Percentiles rank a stretch among this genome's conserved stretches.
phyloP scores from a whole-genome alignment of 1,140 invertebrate genomes.

The Camponotus floridanus region DNA sequence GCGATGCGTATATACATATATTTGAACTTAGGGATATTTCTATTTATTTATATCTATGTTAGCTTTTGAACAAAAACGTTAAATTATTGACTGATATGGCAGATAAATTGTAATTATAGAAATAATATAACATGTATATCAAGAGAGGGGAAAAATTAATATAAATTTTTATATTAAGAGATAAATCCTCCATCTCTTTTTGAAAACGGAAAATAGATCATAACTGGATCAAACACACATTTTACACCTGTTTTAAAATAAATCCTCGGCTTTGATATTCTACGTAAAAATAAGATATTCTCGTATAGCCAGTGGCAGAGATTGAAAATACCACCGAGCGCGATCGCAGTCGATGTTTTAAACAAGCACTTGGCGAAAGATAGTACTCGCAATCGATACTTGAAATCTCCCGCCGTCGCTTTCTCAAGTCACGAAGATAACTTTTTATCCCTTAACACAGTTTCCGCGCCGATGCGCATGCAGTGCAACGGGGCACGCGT shows the following conservation, averaged over 20 bases:
- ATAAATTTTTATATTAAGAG: neutral
- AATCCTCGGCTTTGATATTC: neutral
- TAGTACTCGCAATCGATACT: slow-evolving; percentile 36
- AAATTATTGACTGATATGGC: neutral
- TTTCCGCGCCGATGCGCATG: slow-evolving; percentile 31
- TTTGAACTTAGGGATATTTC: neutral
- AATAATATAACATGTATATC: neutral
- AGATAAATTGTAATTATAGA: neutral
- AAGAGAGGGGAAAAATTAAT: neutral
- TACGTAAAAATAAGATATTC: neutral
- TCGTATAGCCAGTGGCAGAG: too few species aligned
- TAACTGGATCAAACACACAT: neutral
- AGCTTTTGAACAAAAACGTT: neutral
- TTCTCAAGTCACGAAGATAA: slow-evolving; percentile 58
- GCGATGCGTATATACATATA: neutral
- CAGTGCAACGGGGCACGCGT: slow-evolving; percentile 47
- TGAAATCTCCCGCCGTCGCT: slow-evolving; percentile 37
- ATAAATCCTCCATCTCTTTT: neutral
- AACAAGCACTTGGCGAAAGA: slow-evolving; percentile 19
- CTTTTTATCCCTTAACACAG: slow-evolving; percentile 56
- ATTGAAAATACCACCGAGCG: slow-evolving; percentile 35
- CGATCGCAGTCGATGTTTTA: slow-evolving; percentile 41
- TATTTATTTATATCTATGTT: neutral
- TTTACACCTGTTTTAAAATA: neutral
- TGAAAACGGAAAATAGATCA: neutral